Percentiles rank a stretch among this genome's conserved stretches.
Evolutionary conservation across 2,888 invertebrate species (phyloP).

Genomic region (Automeris io): DNA sequence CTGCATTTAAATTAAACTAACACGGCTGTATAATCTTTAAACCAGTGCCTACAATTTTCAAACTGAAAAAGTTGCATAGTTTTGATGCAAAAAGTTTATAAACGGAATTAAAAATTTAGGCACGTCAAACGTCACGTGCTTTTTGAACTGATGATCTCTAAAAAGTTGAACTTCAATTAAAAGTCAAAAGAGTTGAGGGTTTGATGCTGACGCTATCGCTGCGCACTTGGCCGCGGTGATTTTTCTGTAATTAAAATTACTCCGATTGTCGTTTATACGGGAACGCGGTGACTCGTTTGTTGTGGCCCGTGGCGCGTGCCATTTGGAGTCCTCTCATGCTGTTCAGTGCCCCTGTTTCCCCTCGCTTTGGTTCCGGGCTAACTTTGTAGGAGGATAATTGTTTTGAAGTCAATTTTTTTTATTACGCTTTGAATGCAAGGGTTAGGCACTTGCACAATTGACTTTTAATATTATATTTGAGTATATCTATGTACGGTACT

Average conservation of each 20-base stretch:
- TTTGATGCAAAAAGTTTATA: too few relatives aligned
- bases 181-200: too few relatives aligned
- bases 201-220: constrained; percentile 36
- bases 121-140: too few relatives aligned
- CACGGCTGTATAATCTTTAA: too few relatives aligned
- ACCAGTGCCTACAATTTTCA: too few relatives aligned
- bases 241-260: constrained; percentile 78
- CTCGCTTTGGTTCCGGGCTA: constrained; percentile 34
- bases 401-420: constrained; percentile 13
- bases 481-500: too few relatives aligned
- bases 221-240: constrained; percentile 62
- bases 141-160: too few relatives aligned
- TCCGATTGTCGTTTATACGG: constrained; percentile 63
- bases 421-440: not conserved
- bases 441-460: not conserved
- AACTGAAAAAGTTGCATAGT: too few relatives aligned
- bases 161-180: too few relatives aligned
- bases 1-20: too few relatives aligned
- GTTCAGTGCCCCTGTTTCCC: constrained; percentile 72
- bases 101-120: too few relatives aligned
- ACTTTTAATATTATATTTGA: too few relatives aligned
- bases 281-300: constrained; percentile 58
- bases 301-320: constrained; percentile 70
- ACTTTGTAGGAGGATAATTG: constrained; percentile 11
- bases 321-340: constrained; percentile 64